A percentile compares a stretch with the other conserved stretches of the same genome.
These are phyloP conservation scores for Corbicula japonica DNA, from an alignment of 2,888 invertebrate genomes.

Conservation along the genomic window DNA sequence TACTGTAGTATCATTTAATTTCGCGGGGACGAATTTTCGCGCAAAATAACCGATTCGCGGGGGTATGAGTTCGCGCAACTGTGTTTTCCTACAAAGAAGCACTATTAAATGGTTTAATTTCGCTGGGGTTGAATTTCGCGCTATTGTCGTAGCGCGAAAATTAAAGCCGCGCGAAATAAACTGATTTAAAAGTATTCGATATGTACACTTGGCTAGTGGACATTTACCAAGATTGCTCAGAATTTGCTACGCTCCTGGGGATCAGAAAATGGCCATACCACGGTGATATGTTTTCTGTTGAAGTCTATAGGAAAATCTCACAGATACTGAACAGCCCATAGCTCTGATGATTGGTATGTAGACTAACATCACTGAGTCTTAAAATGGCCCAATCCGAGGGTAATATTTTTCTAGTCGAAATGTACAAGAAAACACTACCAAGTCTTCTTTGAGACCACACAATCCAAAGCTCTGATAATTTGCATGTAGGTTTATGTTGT, in stretches of 20 bases:
- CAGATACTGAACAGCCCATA: neutral
- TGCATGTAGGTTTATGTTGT: neutral
- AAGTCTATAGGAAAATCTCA: neutral
- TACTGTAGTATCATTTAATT: too few relatives aligned
- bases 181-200: too few relatives aligned
- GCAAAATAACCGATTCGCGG: too few relatives aligned
- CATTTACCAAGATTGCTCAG: constrained; percentile 2
- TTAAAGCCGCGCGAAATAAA: too few relatives aligned
- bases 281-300: neutral
- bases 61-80: too few relatives aligned
- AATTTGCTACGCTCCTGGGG: constrained; percentile 4
- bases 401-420: neutral
- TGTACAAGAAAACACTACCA: neutral
- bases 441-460: neutral
- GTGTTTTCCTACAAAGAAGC: too few relatives aligned
- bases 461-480: constrained; percentile 1
- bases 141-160: too few relatives aligned
- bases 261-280: constrained; percentile 1
- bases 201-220: neutral
- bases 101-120: too few relatives aligned
- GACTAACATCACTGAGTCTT: neutral
- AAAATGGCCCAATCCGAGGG: constrained; percentile 1
- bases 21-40: too few relatives aligned
- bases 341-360: constrained; percentile 1
- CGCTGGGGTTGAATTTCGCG: too few relatives aligned